Evolutionary conservation across 1,140 invertebrate species (phyloP).

Genomic region (Mylabris phalerata): DNA sequence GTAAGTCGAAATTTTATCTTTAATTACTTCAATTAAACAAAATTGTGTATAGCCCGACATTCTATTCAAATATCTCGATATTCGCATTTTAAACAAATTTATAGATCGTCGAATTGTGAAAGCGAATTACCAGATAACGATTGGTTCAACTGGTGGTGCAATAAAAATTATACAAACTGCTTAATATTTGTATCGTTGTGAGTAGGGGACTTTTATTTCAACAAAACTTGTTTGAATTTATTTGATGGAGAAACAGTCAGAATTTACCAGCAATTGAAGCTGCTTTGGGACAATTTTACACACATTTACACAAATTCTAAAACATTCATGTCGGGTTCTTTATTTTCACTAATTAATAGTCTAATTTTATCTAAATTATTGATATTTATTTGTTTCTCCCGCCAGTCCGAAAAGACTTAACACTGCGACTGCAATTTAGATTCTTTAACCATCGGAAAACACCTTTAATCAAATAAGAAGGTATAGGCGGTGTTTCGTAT

Average conservation of each 20-base stretch:
- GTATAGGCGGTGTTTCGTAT: constrained; percentile 19
- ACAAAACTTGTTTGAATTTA: neutral
- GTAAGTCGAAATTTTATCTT: constrained; percentile 54
- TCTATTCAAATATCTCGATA: constrained; percentile 1
- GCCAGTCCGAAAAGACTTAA: constrained; percentile 88
- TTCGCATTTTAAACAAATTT: constrained; percentile 15
- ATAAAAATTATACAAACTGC: constrained; percentile 34
- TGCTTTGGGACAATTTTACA: neutral
- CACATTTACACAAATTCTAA: no score
- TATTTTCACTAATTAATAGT: no score
- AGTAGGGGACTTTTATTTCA: constrained; percentile 11
- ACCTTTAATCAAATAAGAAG: constrained; percentile 71
- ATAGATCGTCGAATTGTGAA: constrained; percentile 35
- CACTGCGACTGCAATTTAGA: constrained; percentile 84
- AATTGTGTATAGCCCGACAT: neutral
- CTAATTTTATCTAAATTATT: neutral
- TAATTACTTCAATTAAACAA: neutral
- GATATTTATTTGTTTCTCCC: constrained; percentile 10
- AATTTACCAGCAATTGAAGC: constrained; percentile 12
- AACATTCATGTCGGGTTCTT: no score
- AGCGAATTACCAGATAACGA: constrained; percentile 35
- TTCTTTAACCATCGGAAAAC: constrained; percentile 89
- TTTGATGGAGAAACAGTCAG: neutral
- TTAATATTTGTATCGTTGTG: constrained; percentile 19
- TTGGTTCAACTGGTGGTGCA: constrained; percentile 25